Conservation (phyloP, 2,888 invertebrate genomes). For the Andrena camellia region DNA sequence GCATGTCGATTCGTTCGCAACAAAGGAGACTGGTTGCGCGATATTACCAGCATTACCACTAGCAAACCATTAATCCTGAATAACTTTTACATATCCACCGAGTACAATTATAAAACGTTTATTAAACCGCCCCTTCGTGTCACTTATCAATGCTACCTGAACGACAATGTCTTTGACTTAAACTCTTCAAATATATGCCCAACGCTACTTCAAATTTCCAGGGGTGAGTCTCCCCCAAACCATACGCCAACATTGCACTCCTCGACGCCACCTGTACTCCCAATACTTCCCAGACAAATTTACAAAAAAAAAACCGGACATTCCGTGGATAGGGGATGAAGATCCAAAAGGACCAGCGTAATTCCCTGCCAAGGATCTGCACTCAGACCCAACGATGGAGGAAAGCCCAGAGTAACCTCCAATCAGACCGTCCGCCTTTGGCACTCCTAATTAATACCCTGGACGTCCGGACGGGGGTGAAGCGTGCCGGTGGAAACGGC, state of each 20-base stretch:
- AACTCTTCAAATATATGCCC: too few species aligned
- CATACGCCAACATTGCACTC: neutral
- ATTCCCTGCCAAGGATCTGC: neutral
- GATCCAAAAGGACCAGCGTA: neutral
- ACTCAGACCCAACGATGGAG: constrained; percentile 45
- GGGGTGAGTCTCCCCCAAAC: too few species aligned
- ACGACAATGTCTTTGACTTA: too few species aligned
- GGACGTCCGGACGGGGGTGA: constrained; percentile 41
- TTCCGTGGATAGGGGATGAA: constrained; percentile 17
- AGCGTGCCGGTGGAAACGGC: constrained; percentile 59
- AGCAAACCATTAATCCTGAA: neutral
- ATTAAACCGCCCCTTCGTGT: neutral
- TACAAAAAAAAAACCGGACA: neutral
- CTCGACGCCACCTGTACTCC: neutral
- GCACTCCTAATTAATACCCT: constrained; percentile 65
- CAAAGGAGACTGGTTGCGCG: constrained; percentile 54
- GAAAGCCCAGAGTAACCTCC: constrained; percentile 62
- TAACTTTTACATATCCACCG: neutral
- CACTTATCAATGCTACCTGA: neutral
- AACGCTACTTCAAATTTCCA: too few species aligned
- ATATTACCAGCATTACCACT: constrained; percentile 15
- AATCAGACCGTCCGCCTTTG: constrained; percentile 60
- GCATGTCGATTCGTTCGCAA: constrained; percentile 72
- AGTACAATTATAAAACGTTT: neutral
- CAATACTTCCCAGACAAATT: neutral